Base-by-base conservation (phyloP, 2,888 invertebrate genomes). In the Lamellibrachia satsuma region DNA sequence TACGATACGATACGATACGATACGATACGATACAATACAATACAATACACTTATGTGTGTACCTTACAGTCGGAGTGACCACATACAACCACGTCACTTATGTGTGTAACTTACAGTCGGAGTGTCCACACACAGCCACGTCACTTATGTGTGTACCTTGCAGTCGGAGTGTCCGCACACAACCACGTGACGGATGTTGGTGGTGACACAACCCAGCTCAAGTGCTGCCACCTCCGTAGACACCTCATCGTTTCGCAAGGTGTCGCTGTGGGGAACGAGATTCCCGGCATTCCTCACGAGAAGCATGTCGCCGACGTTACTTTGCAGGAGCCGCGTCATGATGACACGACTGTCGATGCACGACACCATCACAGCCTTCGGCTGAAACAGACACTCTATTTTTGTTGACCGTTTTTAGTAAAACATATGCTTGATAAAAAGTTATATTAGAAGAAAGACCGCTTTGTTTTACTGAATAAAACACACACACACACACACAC, bases 341-440 rank as follows among this genome's bases (percentile, higher is more conserved):
- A 99, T 98, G 98, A 99, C 98, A 97, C 99, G 97, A 96, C 98
- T 98, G 97, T 99, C 99, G 98, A 99, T 99, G 97, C 99, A 99
- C 91, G 99, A 98, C 97, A 99, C 99, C 97, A 99, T 98, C 94
- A 99, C 98, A 94, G 99, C 99, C 97, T 98, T 98, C 39, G 99
- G 99, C 98, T 99, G 97, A 55, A 39, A 91, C 27, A 11, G 52
- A 52, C 8, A 22, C 39, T 0, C 39, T 39, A 39, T 39, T 39
- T 39, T 39, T 39, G 39, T 39, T 39, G 39, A 39, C 39, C 1
- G 39, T 39, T 39, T 39, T 0, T 39, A 39, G 39, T 39, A 39
- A 39, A 39, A 39, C 0, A 39, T 39, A 39, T 39, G 39, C 39
- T 39, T 39, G 39, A 39, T 39, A 39, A 39, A 39, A 39, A 39